Conservation (phyloP, 2,113 vertebrate genomes). For the Anoura caudifer region DNA sequence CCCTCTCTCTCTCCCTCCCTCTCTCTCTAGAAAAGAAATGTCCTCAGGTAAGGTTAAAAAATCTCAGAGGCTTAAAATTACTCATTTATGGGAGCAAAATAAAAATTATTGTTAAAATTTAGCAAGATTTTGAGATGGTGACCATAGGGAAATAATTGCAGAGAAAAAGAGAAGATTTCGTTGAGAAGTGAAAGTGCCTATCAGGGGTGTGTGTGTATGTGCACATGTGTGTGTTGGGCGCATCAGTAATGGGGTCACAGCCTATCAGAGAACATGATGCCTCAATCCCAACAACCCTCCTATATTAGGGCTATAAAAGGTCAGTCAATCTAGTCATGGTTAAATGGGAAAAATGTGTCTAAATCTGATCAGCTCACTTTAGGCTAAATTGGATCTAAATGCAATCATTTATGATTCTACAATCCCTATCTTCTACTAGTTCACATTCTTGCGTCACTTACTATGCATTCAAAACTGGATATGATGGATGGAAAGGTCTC, state of each 20-base stretch:
- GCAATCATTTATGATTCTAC: not conserved
- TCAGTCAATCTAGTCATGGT: not conserved
- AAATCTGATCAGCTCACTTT: not conserved
- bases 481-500: not conserved
- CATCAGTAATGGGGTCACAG: not conserved
- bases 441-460: not conserved
- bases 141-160: not conserved
- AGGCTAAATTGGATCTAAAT: not conserved
- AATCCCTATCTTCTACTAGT: not conserved
- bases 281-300: not conserved
- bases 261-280: not conserved
- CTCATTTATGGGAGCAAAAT: not conserved
- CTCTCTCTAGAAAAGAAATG: not conserved
- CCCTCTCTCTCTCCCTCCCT: not conserved
- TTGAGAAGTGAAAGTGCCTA: not conserved
- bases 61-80: not conserved
- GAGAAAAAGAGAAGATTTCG: not conserved
- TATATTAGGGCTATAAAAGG: not conserved
- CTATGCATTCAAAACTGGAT: not conserved
- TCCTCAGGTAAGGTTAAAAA: not conserved
- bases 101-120: not conserved
- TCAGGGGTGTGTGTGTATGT: not conserved
- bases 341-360: not conserved
- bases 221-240: not conserved
- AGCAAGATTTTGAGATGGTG: not conserved